Conservation (phyloP, 2,113 vertebrate species). For the Bufo bufo region DNA sequence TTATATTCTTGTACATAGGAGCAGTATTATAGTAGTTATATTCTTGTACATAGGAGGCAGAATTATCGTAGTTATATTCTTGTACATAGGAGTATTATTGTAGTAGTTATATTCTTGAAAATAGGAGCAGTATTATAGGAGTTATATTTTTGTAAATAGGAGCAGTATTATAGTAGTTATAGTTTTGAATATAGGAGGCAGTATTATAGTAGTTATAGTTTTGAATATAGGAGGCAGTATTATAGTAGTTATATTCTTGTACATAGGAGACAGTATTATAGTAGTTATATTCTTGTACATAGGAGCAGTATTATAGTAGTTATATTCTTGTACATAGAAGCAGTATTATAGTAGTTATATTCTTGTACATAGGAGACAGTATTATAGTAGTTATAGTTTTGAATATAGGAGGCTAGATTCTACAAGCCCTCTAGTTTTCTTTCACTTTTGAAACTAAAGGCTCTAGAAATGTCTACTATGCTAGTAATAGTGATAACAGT, state of each 20-base stretch:
- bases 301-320: neutral
- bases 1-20: slow-evolving; percentile 3
- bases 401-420: too few species aligned
- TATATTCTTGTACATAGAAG: neutral
- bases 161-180: neutral
- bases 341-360: too few species aligned
- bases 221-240: neutral
- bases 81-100: neutral
- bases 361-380: neutral
- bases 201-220: too few species aligned
- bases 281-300: neutral
- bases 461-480: too few species aligned
- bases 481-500: too few species aligned
- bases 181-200: neutral
- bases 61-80: neutral
- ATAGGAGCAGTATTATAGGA: neutral
- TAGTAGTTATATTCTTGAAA: neutral
- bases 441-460: too few species aligned
- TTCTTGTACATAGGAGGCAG: too few species aligned
- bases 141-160: neutral
- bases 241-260: slow-evolving; percentile 3
- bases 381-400: too few species aligned
- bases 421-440: too few species aligned
- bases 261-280: neutral
- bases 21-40: neutral